phyloP scores from a whole-genome alignment of 2,888 invertebrate species.

The Amphiduros pacificus region DNA sequence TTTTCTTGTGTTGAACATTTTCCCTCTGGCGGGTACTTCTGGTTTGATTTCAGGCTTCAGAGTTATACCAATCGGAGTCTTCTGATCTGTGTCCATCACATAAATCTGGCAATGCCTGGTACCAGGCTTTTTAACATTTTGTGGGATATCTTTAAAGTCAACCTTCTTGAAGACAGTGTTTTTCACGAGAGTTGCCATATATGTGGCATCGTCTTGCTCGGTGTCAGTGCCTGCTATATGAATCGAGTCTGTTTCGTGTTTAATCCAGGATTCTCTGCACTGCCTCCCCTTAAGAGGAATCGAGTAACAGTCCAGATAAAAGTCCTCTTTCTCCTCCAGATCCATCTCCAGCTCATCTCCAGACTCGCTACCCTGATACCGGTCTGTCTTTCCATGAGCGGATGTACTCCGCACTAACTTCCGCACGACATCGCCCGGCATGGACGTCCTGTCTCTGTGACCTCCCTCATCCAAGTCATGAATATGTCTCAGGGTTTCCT shows the following conservation, averaged over 20 bases:
- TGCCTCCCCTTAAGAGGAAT: constrained; percentile 26
- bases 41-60: too few species aligned
- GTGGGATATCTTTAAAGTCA: constrained; percentile 23
- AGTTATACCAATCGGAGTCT: not conserved
- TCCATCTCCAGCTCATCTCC: constrained; percentile 21
- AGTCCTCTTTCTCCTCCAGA: constrained; percentile 17
- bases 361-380: constrained; percentile 14
- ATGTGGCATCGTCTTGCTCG: constrained; percentile 11
- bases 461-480: constrained; percentile 23
- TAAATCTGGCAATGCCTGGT: constrained; percentile 23
- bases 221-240: not conserved
- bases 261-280: constrained; percentile 29
- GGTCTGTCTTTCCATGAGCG: constrained; percentile 10
- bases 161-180: constrained; percentile 29
- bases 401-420: constrained; percentile 12
- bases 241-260: constrained; percentile 13
- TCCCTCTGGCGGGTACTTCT: not conserved
- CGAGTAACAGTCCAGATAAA: constrained; percentile 29
- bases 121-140: constrained; percentile 24
- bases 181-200: constrained; percentile 24
- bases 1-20: not conserved
- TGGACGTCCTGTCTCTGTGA: constrained; percentile 16
- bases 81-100: constrained; percentile 26
- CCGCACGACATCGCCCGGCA: constrained; percentile 29
- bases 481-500: constrained; percentile 25